A percentile compares a stretch with the other conserved stretches of the same genome.
Conservation (phyloP, 1,140 invertebrate genomes). For the Saccostrea cuccullata region DNA sequence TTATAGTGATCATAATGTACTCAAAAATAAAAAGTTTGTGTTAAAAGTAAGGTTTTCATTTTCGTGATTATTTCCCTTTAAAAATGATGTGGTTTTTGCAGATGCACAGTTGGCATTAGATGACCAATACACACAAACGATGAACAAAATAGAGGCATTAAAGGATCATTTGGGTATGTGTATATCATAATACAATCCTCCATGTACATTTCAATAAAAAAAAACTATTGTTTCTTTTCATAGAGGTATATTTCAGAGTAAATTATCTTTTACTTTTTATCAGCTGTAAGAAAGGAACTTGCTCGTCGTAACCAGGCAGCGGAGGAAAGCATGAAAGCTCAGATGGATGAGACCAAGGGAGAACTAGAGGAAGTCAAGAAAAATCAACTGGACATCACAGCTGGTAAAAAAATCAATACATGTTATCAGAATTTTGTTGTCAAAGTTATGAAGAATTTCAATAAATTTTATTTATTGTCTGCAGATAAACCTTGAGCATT, state of each 20-base stretch:
- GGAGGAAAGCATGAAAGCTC: slow-evolving; percentile 61
- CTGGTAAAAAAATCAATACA: slow-evolving; percentile 59
- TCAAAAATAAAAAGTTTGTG: no score
- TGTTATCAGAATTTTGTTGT: no score
- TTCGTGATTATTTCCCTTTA: no score
- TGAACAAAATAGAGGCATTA: slow-evolving; percentile 73
- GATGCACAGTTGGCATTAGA: slow-evolving; percentile 73
- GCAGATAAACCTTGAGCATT: no score
- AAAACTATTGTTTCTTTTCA: no score
- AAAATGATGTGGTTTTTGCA: slow-evolving; percentile 41
- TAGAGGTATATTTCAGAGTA: no score
- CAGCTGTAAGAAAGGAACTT: slow-evolving; percentile 70
- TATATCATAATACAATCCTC: not conserved
- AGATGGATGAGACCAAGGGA: slow-evolving; percentile 65
- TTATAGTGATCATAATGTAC: no score
- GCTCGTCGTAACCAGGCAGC: slow-evolving; percentile 64
- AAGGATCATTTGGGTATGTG: slow-evolving; percentile 73
- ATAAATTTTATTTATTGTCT: no score
- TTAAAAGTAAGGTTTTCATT: no score
- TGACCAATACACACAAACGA: slow-evolving; percentile 72
- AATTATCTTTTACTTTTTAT: slow-evolving; percentile 16
- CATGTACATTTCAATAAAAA: no score
- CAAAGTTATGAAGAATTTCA: no score
- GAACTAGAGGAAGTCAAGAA: slow-evolving; percentile 65
- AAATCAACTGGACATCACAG: slow-evolving; percentile 71